Percentiles rank a stretch among this genome's conserved stretches.
Conservation (phyloP, 2,888 invertebrate genomes). For the Hyppa rectilinea region DNA sequence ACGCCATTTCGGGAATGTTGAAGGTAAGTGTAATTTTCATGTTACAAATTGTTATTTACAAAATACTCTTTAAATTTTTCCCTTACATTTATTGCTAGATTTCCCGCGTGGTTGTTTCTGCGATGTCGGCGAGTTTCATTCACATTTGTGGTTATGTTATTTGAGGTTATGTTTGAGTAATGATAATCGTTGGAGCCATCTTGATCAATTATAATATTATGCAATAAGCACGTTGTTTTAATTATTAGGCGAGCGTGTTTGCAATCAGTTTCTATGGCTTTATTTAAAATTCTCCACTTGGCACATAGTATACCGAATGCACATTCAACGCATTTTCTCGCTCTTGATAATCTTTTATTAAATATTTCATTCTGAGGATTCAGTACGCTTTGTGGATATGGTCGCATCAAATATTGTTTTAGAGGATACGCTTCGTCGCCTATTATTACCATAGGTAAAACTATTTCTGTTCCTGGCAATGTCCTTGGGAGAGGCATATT, state of each 20-base stretch:
- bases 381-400: constrained; percentile 30
- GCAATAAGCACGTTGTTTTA: constrained; percentile 27
- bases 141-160: constrained; percentile 29
- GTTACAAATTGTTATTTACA: constrained; percentile 33
- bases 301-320: constrained; percentile 23
- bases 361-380: constrained; percentile 34
- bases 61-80: constrained; percentile 36
- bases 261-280: constrained; percentile 28
- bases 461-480: constrained; percentile 17
- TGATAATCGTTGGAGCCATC: constrained; percentile 31
- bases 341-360: constrained; percentile 44
- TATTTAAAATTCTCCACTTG: constrained; percentile 43
- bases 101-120: constrained; percentile 33
- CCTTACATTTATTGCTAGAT: constrained; percentile 31
- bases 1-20: constrained; percentile 25
- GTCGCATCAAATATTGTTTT: constrained; percentile 39
- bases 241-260: constrained; percentile 31
- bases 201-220: constrained; percentile 33
- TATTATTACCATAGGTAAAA: constrained; percentile 22
- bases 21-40: constrained; percentile 25
- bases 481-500: constrained; percentile 9
- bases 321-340: constrained; percentile 28
- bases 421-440: constrained; percentile 27
- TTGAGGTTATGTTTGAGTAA: constrained; percentile 24
- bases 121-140: constrained; percentile 29